phyloP scores from a whole-genome alignment of 2,888 invertebrate species.

The Chymomyza fuscimana region DNA sequence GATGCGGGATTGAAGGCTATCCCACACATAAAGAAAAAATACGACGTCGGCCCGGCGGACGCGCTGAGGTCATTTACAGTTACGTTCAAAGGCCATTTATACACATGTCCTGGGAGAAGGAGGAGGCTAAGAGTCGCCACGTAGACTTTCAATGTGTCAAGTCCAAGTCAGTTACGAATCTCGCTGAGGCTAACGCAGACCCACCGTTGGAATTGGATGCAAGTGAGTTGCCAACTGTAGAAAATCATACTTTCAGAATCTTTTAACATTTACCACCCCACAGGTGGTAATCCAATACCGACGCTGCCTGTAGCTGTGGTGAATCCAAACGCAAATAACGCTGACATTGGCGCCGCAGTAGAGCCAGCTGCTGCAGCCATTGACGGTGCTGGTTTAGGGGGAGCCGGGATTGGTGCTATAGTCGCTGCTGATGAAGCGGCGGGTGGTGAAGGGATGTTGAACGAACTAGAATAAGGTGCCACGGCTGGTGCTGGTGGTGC shows the following conservation, averaged over 20 bases:
- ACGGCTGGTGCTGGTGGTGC: slow-evolving; percentile 49
- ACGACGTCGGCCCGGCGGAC: slow-evolving; percentile 94
- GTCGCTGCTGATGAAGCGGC: slow-evolving; percentile 72
- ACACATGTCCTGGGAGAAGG: slow-evolving; percentile 97
- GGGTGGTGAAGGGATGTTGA: slow-evolving; percentile 69
- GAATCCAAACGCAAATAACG: slow-evolving; percentile 62
- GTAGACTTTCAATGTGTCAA: slow-evolving; percentile 99
- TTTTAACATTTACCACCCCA: slow-evolving; percentile 2
- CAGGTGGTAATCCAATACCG: slow-evolving; percentile 79
- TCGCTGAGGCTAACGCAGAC: slow-evolving; percentile 96
- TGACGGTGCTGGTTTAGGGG: slow-evolving; percentile 31
- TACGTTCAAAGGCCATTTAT: slow-evolving; percentile 99
- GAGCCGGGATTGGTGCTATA: slow-evolving; percentile 53
- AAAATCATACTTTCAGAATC: background rate
- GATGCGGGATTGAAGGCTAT: slow-evolving; percentile 99
- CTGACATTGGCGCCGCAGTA: slow-evolving; percentile 33
- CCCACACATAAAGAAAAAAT: slow-evolving; percentile 99
- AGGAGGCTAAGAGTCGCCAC: slow-evolving; percentile 98
- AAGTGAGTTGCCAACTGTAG: slow-evolving; percentile 58
- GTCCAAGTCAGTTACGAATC: slow-evolving; percentile 97
- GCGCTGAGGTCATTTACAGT: slow-evolving; percentile 97
- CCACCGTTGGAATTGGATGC: slow-evolving; percentile 83
- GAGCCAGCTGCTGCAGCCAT: slow-evolving; percentile 26
- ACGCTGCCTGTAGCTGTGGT: slow-evolving; percentile 65
- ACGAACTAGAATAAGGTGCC: slow-evolving; percentile 68